These are phyloP conservation scores for Charanyca ferruginea DNA, from an alignment of 2,888 invertebrate species.

Conservation along the genomic window DNA sequence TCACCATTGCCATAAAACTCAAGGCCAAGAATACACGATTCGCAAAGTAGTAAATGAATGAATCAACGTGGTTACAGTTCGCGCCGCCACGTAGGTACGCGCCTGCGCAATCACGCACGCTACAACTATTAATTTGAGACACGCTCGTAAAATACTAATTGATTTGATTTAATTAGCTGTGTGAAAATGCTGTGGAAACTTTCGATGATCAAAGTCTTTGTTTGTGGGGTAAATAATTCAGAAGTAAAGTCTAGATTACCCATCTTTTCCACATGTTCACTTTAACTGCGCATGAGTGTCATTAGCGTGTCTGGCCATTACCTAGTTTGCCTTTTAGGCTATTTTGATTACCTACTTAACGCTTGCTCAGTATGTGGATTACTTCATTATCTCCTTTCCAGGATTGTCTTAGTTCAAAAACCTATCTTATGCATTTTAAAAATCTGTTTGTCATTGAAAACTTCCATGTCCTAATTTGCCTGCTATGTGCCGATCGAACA, in stretches of 20 bases:
- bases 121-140: constrained; percentile 37
- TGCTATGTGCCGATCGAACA: not conserved
- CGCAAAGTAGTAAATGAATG: constrained; percentile 25
- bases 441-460: not conserved
- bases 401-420: not conserved
- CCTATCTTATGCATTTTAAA: constrained; percentile 10
- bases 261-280: too few relatives aligned
- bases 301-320: constrained; percentile 24
- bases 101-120: constrained; percentile 35
- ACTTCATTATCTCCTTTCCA: constrained; percentile 38
- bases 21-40: constrained; percentile 5
- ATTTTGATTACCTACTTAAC: not conserved
- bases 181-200: constrained; percentile 20
- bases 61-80: constrained; percentile 33
- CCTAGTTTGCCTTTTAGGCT: constrained; percentile 14
- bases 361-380: constrained; percentile 14
- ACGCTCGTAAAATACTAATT: constrained; percentile 52
- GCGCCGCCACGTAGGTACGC: constrained; percentile 38
- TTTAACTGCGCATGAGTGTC: not conserved
- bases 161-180: constrained; percentile 26
- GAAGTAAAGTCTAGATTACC: not conserved
- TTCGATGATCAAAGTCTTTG: not conserved
- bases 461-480: not conserved
- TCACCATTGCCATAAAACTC: not conserved
- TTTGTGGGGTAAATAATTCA: not conserved